Conservation (phyloP, 2,113 vertebrate species). For the Uria lomvia region DNA sequence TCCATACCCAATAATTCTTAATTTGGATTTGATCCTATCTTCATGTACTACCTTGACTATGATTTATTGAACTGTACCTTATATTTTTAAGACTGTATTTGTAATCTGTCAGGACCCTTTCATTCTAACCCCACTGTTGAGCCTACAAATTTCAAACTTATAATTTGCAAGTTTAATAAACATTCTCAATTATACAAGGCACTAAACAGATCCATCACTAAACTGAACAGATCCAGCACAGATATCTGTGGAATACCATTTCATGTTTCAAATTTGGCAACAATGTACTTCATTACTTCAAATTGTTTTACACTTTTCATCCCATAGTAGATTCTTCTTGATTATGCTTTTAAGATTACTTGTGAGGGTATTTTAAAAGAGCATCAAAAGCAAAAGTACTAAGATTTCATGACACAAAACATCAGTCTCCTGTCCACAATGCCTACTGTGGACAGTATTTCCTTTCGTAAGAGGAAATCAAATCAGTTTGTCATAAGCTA, state of each 20-base stretch:
- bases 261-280: background rate
- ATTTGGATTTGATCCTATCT: background rate
- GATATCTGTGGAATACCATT: background rate
- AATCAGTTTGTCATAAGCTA: background rate
- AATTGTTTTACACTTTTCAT: background rate
- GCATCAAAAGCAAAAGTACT: background rate
- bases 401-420: background rate
- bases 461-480: background rate
- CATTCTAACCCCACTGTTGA: background rate
- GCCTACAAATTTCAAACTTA: background rate
- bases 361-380: background rate
- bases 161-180: background rate
- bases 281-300: background rate
- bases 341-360: background rate
- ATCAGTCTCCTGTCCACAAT: background rate
- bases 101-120: background rate
- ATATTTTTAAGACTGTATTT: background rate
- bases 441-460: background rate
- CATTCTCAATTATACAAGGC: background rate
- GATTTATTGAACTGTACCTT: background rate
- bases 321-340: background rate
- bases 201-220: background rate
- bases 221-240: background rate
- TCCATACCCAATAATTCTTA: background rate
- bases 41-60: background rate